Percentiles rank a stretch among this genome's conserved stretches.
These are phyloP conservation scores for Chrysolina haemoptera DNA, from an alignment of 2,888 invertebrate species.

Conservation along the genomic window DNA sequence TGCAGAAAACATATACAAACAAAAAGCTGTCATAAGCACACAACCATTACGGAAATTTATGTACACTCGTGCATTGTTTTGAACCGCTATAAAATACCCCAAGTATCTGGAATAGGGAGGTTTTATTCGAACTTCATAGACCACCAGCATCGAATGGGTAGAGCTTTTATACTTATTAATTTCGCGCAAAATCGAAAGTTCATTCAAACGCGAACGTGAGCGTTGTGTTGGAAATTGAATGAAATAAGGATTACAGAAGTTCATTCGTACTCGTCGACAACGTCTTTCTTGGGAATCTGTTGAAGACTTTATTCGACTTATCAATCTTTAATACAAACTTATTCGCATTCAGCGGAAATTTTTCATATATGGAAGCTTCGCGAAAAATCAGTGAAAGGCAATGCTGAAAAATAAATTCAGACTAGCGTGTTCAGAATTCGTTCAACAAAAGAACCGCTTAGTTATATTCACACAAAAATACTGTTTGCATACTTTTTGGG, in stretches of 20 bases:
- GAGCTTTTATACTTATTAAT: constrained; percentile 19
- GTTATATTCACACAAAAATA: too few relatives aligned
- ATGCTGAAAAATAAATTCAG: too few relatives aligned
- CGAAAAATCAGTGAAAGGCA: not conserved
- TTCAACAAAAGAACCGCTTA: too few relatives aligned
- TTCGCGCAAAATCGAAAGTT: not conserved
- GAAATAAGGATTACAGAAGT: not conserved
- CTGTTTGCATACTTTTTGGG: too few relatives aligned
- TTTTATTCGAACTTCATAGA: constrained; percentile 27
- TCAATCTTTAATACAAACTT: not conserved
- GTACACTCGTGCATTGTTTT: constrained; percentile 44
- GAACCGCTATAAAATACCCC: constrained; percentile 36
- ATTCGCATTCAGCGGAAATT: not conserved
- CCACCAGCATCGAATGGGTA: constrained; percentile 3
- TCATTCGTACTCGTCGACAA: not conserved
- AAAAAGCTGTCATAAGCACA: constrained; percentile 48
- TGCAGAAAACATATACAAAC: constrained; percentile 24
- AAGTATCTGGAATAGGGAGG: constrained; percentile 32
- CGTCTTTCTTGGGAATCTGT: not conserved
- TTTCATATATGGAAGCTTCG: not conserved
- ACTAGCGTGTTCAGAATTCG: too few relatives aligned
- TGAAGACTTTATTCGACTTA: not conserved
- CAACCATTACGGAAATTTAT: constrained; percentile 47
- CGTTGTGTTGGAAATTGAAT: constrained; percentile 15
- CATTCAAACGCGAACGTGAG: constrained; percentile 9